Conservation (phyloP, 2,113 vertebrate genomes). For the Tauraco erythrolophus region DNA sequence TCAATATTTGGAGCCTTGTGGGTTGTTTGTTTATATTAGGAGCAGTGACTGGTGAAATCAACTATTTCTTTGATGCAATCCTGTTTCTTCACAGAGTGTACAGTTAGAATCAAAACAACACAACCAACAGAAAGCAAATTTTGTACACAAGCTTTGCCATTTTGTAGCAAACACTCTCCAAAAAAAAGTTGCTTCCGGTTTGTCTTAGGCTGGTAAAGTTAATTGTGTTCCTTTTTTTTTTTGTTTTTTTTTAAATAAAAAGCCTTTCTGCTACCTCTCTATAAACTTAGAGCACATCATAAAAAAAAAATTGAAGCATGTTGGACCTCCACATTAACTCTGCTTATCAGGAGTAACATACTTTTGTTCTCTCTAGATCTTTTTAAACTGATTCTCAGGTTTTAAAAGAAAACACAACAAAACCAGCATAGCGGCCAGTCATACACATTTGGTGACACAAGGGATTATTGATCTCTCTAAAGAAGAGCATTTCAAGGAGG, state of each 20-base stretch:
- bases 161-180: background rate
- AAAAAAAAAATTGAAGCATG: background rate
- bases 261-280: background rate
- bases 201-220: background rate
- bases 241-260: background rate
- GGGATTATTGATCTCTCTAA: background rate
- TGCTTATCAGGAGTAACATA: rapidly evolving
- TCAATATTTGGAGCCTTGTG: background rate
- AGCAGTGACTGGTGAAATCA: background rate
- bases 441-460: background rate
- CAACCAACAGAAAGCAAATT: background rate
- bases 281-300: background rate
- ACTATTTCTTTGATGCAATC: background rate
- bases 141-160: background rate
- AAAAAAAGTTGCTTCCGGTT: background rate
- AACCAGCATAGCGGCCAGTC: background rate
- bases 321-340: background rate
- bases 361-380: background rate
- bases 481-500: background rate
- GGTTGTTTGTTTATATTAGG: background rate
- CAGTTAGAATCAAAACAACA: background rate
- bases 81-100: background rate
- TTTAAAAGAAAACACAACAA: background rate
- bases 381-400: background rate
- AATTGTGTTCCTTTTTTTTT: background rate